Evolutionary conservation across 2,113 vertebrate species (phyloP).

Genomic region (Solenodon paradoxus): DNA sequence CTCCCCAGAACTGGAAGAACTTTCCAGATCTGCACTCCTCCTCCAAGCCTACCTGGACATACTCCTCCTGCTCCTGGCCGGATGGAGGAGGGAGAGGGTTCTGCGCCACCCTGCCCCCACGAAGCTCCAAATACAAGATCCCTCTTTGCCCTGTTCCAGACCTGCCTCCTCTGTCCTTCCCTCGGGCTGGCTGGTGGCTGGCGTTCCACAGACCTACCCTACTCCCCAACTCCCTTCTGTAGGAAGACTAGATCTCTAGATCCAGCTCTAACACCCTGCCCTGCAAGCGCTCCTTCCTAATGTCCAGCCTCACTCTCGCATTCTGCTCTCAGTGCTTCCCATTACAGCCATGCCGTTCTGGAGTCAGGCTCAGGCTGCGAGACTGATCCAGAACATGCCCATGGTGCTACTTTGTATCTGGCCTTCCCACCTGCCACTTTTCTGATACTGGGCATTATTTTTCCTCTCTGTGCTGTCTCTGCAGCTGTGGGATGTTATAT

Average conservation of each 20-base stretch:
- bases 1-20: background rate
- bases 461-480: background rate
- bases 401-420: background rate
- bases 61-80: background rate
- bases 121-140: no score
- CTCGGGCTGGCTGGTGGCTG: no score
- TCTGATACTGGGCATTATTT: background rate
- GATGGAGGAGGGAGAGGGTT: no score
- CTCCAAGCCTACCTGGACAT: background rate
- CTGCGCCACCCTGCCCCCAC: no score
- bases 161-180: rapidly evolving
- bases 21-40: background rate
- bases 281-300: background rate
- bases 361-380: background rate
- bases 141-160: background rate
- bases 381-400: no score
- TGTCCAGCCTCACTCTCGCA: background rate
- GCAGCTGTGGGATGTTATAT: background rate
- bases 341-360: no score
- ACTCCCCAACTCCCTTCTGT: background rate
- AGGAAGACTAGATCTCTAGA: background rate
- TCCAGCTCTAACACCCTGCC: background rate
- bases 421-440: background rate
- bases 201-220: background rate
- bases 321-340: no score